Percentiles rank a stretch among this genome's conserved stretches.
phyloP scores from a whole-genome alignment of 2,888 invertebrate species.

The Lepidonotus clava region DNA sequence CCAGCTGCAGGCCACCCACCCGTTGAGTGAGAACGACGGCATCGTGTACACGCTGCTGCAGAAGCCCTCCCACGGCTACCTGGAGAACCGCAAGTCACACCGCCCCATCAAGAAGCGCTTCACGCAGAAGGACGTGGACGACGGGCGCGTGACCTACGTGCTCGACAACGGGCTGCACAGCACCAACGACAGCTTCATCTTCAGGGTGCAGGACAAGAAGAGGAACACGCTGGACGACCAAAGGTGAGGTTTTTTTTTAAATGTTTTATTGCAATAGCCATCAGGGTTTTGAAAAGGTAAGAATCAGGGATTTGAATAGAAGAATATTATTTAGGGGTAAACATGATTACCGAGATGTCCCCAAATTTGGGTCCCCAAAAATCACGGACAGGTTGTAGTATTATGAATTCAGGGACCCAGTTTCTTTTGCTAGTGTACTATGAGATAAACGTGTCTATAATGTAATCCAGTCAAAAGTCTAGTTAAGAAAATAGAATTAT shows the following conservation, averaged over 20 bases:
- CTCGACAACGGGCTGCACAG: conserved; percentile 70
- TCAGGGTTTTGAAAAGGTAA: too few species aligned
- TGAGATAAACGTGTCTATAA: too few species aligned
- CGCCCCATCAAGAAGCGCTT: conserved; percentile 73
- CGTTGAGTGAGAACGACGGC: conserved; percentile 70
- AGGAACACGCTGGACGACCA: conserved; percentile 74
- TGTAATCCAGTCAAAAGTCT: too few species aligned
- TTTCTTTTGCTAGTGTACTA: too few species aligned
- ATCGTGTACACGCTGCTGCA: conserved; percentile 74
- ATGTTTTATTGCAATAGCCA: too few species aligned
- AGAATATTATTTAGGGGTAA: too few species aligned
- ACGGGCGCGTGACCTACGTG: conserved; percentile 73
- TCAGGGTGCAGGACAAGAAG: conserved; percentile 74
- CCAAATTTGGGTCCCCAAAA: too few species aligned
- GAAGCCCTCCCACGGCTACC: conserved; percentile 74
- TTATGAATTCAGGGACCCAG: too few species aligned
- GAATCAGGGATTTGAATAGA: too few species aligned
- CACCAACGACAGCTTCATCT: conserved; percentile 76
- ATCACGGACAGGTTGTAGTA: too few species aligned
- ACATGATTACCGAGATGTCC: too few species aligned
- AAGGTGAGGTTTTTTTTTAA: conserved; percentile 69
- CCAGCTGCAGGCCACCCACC: conserved; percentile 74
- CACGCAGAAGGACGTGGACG: conserved; percentile 78
- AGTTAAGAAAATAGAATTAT: too few species aligned
- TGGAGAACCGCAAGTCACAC: conserved; percentile 76